Evolutionary conservation across 2,797 vertebrate species (phyloP), one percentile per base, ranked within the genome.

Genomic region (Cirrhinus molitorella): DNA sequence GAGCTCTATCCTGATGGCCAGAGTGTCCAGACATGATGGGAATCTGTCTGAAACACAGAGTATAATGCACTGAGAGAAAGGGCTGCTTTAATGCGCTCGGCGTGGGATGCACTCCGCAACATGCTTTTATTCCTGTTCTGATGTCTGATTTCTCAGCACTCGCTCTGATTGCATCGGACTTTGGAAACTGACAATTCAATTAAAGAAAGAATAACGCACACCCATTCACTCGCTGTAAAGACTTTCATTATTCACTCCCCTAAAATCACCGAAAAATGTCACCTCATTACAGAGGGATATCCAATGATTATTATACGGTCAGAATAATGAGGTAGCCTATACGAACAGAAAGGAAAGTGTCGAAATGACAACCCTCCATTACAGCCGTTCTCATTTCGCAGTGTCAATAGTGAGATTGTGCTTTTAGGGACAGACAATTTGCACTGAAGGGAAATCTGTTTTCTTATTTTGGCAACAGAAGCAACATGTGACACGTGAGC

Each of bases 231-330:
- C 1, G 3, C 70, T 31, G 4, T 34, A 10, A 31, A 73, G 47
- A 21, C 16, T 13, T 53, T 43, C 6, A 68, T 45, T n/a, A 70
- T 45, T 23, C 71, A 51, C 49, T 23, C 28, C 47, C 71, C 25
- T 2, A 9, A 51, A 31, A 34, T 66, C 6, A 16, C 43, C 21
- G 11, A 65, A 14, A 45, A 51, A 47, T 77, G 3, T 17, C 40
- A 1, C 7, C 57, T 65, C 19, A 2, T 53, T 17, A 23, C 16
- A 68, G 10, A 79, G 2, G 31, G 13, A 23, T 34, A 11, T 66
- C n/a, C n/a, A n/a, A 45, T 31, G 57, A 79, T 68, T 37, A 79
- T 68, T 40, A 53, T 43, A 79, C 31, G 37, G 13, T 51, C 28
- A 8, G 12, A 55, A 21, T 16, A 51, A 40, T 37, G 40, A 16